These are phyloP conservation scores for Dryoscopus gambensis DNA, from an alignment of 2,113 vertebrate species.

Conservation along the genomic window DNA sequence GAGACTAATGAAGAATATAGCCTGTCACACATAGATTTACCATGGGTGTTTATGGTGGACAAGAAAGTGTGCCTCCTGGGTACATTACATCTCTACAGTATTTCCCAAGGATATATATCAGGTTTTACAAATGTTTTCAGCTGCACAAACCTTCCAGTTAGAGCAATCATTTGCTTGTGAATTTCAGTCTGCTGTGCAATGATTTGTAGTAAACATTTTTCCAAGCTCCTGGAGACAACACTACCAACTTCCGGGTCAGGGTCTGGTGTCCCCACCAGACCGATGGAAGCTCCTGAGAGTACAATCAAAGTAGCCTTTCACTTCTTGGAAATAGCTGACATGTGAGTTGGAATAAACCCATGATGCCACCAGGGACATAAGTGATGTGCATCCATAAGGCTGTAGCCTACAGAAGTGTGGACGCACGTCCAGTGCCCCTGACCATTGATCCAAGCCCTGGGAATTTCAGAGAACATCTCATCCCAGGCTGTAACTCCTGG, in stretches of 20 bases:
- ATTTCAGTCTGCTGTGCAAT: neutral
- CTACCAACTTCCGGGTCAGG: neutral
- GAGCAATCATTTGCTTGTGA: too few species aligned
- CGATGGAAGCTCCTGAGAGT: neutral
- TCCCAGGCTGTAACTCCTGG: neutral
- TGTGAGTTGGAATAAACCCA: neutral
- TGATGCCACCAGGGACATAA: neutral
- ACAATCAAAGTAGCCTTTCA: neutral
- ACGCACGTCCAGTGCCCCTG: neutral
- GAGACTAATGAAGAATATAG: neutral
- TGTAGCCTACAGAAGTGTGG: neutral
- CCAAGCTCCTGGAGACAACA: neutral
- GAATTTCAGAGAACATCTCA: neutral
- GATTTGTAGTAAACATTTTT: neutral
- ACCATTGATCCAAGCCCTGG: neutral
- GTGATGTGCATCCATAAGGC: accelerated
- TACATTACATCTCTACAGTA: neutral
- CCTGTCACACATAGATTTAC: neutral
- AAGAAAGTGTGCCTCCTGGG: accelerated
- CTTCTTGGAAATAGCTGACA: neutral
- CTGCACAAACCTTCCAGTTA: neutral
- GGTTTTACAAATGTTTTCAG: neutral
- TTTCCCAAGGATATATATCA: neutral
- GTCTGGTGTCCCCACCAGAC: neutral
- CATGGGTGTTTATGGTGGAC: neutral